A percentile compares a stretch with the other conserved stretches of the same genome.
Conservation (phyloP, 2,888 invertebrate genomes). For the Nephrotoma appendiculata region DNA sequence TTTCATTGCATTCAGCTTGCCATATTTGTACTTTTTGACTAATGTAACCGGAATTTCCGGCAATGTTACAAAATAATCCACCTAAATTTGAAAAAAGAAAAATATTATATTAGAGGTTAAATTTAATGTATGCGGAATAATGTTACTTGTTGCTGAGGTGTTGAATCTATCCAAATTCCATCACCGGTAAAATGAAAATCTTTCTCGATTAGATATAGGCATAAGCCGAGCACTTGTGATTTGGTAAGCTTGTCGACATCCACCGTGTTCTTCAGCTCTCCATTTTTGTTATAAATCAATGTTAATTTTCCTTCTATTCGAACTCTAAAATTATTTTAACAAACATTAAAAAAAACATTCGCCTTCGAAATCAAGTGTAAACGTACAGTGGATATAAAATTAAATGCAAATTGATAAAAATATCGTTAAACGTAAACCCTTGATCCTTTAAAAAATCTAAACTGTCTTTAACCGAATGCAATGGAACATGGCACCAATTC, state of each 20-base stretch:
- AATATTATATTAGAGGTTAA: background rate
- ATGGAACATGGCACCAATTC: constrained; percentile 46
- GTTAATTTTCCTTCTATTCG: constrained; percentile 26
- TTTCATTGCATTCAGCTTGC: background rate
- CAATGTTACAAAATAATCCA: background rate
- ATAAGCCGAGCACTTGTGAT: constrained; percentile 44
- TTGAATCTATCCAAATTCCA: constrained; percentile 46
- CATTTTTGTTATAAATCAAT: constrained; percentile 14
- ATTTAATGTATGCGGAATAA: background rate
- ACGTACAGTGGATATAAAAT: constrained; percentile 54
- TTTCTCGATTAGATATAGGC: constrained; percentile 56
- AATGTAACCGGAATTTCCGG: background rate
- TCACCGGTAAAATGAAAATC: constrained; percentile 61
- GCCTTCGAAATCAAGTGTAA: background rate
- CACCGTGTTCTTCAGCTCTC: background rate
- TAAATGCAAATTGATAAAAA: constrained; percentile 45
- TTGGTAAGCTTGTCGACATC: constrained; percentile 20
- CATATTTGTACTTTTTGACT: constrained; percentile 5
- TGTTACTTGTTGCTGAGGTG: constrained; percentile 18
- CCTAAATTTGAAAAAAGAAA: background rate
- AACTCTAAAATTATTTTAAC: constrained; percentile 17
- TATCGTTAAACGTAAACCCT: constrained; percentile 37
- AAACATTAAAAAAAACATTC: constrained; percentile 17
- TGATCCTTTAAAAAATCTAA: constrained; percentile 37
- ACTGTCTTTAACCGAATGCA: constrained; percentile 42